phyloP scores from a whole-genome alignment of 1,140 invertebrate species.

The Asobara japonica region DNA sequence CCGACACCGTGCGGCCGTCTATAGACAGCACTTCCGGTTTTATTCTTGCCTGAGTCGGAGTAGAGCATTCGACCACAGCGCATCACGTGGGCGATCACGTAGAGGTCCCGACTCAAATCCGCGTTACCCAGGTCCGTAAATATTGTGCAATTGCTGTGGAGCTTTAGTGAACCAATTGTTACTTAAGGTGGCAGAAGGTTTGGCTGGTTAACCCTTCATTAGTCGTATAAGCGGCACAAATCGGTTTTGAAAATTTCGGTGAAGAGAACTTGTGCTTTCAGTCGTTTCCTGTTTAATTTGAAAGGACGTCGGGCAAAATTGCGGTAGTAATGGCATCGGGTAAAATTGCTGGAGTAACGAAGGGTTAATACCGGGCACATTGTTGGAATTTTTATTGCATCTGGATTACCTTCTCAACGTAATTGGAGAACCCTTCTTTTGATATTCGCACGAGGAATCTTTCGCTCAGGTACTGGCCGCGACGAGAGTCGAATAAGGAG shows the following conservation, averaged over 20 bases:
- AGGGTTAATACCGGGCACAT: no score
- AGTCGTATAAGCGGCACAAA: no score
- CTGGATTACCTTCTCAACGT: constrained; percentile 90
- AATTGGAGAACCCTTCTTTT: constrained; percentile 89
- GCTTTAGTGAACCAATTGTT: no score
- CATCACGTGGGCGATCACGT: constrained; percentile 88
- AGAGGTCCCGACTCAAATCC: constrained; percentile 84
- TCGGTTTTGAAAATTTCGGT: no score
- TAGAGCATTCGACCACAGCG: constrained; percentile 88
- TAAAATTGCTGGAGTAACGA: no score
- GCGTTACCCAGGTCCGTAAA: constrained; percentile 87
- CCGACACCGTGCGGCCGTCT: constrained; percentile 86
- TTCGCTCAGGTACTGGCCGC: constrained; percentile 81
- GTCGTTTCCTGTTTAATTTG: no score
- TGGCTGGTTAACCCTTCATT: no score
- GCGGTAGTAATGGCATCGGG: no score
- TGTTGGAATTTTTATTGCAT: no score
- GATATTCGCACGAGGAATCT: constrained; percentile 88
- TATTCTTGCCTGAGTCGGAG: constrained; percentile 81
- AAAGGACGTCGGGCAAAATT: no score
- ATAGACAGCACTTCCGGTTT: constrained; percentile 70
- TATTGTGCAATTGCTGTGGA: constrained; percentile 88
- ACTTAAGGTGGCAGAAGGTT: no score
- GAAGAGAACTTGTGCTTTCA: no score
- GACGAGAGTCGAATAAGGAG: constrained; percentile 83